phyloP scores from a whole-genome alignment of 2,797 vertebrate genomes.

The Malurus splendens region DNA sequence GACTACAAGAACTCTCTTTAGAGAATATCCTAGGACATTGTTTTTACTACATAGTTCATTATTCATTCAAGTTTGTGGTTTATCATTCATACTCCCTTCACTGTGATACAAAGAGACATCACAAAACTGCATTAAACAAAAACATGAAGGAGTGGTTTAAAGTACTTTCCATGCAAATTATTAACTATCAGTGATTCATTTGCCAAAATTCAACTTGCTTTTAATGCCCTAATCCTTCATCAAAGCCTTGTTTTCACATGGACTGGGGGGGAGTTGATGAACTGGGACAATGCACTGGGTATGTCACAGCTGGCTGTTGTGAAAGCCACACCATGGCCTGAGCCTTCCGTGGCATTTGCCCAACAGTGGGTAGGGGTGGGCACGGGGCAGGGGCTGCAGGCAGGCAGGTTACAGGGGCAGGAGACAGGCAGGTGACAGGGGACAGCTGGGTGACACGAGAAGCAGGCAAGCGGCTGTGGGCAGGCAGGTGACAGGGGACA shows the following conservation, averaged over 20 bases:
- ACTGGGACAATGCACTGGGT: accelerated
- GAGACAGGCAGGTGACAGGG: not conserved
- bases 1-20: not conserved
- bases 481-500: not conserved
- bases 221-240: not conserved
- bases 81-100: not conserved
- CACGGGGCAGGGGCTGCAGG: too few species aligned
- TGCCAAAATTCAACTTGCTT: not conserved
- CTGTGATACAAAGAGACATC: not conserved
- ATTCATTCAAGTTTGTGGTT: not conserved
- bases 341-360: accelerated
- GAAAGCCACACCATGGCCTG: accelerated
- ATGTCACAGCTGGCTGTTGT: not conserved
- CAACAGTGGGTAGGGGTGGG: accelerated
- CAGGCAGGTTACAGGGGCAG: too few species aligned
- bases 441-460: too few species aligned
- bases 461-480: not conserved
- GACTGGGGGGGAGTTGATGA: accelerated
- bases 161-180: not conserved
- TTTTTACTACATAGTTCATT: not conserved
- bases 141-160: accelerated
- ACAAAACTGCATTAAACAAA: not conserved
- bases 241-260: accelerated
- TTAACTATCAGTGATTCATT: not conserved
- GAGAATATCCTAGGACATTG: not conserved